Conservation (phyloP, 2,113 vertebrate genomes). For the Dascyllus trimaculatus region DNA sequence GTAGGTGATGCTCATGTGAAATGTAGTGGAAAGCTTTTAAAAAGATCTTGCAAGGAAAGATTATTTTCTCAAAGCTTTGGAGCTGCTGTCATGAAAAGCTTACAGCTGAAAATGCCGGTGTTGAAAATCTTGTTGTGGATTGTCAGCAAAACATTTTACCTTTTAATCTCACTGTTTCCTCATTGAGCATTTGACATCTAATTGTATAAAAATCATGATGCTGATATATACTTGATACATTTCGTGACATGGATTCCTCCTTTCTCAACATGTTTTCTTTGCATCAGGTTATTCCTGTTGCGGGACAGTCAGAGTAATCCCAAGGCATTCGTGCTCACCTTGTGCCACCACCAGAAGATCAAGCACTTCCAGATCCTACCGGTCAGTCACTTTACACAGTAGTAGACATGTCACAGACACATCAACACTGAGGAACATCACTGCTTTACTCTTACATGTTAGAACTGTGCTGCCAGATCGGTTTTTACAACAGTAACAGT, state of each 20-base stretch:
- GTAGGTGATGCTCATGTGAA: background rate
- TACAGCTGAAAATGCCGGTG: background rate
- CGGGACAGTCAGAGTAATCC: slow-evolving; percentile 99
- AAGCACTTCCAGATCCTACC: slow-evolving; percentile 99
- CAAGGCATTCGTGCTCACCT: slow-evolving; percentile 97
- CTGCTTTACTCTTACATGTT: too few species aligned
- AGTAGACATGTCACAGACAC: background rate
- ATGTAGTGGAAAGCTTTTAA: background rate
- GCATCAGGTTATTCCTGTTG: slow-evolving; percentile 93
- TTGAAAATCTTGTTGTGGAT: slow-evolving; percentile 7
- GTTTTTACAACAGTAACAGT: too few species aligned
- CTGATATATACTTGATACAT: background rate
- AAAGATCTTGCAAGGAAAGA: background rate
- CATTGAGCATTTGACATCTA: background rate
- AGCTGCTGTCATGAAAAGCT: slow-evolving; percentile 17
- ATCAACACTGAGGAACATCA: too few species aligned
- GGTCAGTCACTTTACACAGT: slow-evolving; percentile 83
- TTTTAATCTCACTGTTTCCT: slow-evolving; percentile 2
- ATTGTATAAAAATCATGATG: background rate
- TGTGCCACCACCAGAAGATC: slow-evolving; percentile 99
- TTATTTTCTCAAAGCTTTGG: background rate
- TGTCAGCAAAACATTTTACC: slow-evolving; percentile 5
- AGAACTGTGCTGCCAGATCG: too few species aligned
- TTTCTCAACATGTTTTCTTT: background rate
- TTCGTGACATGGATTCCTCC: background rate